These are phyloP conservation scores for Ormyrus pomaceus DNA, from an alignment of 2,888 invertebrate species.

Conservation along the genomic window DNA sequence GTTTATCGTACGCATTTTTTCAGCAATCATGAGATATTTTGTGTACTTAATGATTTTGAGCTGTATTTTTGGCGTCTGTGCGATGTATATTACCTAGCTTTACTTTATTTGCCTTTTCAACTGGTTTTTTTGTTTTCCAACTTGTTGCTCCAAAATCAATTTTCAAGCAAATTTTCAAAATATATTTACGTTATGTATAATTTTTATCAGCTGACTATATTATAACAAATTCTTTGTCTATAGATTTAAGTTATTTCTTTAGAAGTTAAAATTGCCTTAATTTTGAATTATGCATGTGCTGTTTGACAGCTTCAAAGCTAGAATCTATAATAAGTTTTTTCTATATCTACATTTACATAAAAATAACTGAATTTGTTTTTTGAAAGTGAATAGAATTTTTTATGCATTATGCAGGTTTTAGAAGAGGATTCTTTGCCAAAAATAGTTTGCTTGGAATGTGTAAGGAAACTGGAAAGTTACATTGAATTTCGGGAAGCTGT, in stretches of 20 bases:
- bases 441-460: constrained; percentile 81
- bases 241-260: too few relatives aligned
- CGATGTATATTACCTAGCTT: not conserved
- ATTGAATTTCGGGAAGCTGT: constrained; percentile 81
- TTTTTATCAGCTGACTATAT: too few relatives aligned
- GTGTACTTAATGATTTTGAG: not conserved
- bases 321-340: not conserved
- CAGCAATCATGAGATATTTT: not conserved
- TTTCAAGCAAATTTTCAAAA: too few relatives aligned
- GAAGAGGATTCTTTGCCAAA: constrained; percentile 84
- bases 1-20: not conserved
- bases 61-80: not conserved
- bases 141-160: constrained; percentile 24
- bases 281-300: not conserved
- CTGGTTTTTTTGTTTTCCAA: constrained; percentile 13
- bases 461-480: constrained; percentile 80
- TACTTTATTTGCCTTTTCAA: not conserved
- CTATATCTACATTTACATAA: not conserved
- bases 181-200: too few relatives aligned
- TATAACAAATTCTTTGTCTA: too few relatives aligned
- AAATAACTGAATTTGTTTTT: not conserved
- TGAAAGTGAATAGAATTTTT: constrained; percentile 2
- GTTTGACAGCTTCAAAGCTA: too few relatives aligned
- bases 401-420: constrained; percentile 72
- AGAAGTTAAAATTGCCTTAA: not conserved